Base-by-base conservation (phyloP, 1,140 invertebrate genomes). In the Pseudoatta argentina region DNA sequence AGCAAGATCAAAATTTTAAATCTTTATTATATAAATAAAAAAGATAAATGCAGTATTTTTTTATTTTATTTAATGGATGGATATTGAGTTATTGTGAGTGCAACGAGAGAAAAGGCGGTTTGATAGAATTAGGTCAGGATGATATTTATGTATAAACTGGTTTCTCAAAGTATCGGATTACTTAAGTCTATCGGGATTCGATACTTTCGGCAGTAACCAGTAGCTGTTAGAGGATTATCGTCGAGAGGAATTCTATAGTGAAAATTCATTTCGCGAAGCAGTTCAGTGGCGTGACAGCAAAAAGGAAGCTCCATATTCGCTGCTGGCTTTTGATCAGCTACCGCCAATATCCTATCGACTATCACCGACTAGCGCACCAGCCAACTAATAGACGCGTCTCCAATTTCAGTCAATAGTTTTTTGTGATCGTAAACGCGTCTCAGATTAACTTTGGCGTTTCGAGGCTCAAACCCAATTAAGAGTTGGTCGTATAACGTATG, bases 401-500 rank as follows among this genome's bases (percentile, higher is more conserved):
- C 88, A 94, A 94, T 94, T 94, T 94, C 93, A 90, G 79, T 92
- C 89, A 91, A 93, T 93, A 92, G 90, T 93, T 94, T 94, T 94
- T 93, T 93, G 91, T 92, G 88, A 92, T 94, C 93, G 92, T 94
- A 94, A 94, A 94, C 88, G 92, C 86, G 89, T 91, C 85, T 90
- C 87, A 76, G 90, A 93, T 94, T 93, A 93, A 93, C 93, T 91
- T 91, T 87, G 88, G 85, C 88, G 86, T 78, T 81, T 88, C 63
- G 88, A 87, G 86, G 81, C 86, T 82, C 87, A 91, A 93, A 91
- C 76, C 90, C 92, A 93, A 93, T 93, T 93, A 93, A 89, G 87
- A 89, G 69, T 66, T 78, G 72, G 72, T 91, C 90, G 86, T 92
- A 91, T 91, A 90, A 90, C 72, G 72, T 51, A 75, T 81, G 77